Evolutionary conservation across 2,888 invertebrate species (phyloP), one percentile per base, ranked within the genome.

Genomic region (Holacanthella duospinosa): DNA sequence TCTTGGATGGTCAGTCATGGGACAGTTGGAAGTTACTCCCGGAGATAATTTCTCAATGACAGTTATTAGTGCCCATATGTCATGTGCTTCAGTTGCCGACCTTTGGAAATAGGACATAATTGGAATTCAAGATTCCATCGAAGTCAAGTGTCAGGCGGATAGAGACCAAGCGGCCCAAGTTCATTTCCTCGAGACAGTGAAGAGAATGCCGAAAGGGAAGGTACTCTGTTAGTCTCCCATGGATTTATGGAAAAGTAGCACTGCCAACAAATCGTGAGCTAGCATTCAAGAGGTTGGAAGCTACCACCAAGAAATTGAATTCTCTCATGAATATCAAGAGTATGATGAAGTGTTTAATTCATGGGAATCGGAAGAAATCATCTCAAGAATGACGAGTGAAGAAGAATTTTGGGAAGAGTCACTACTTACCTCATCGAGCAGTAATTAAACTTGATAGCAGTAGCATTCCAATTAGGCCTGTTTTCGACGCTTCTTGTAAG

Each of bases 351-450:
- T 67, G 12, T 60, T 67, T 19, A 36, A 58, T 3, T 43, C 29
- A 6, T 65, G 67, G 67, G 55, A 63, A 25, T 1, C 12, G 6
- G 62, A 71, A 56, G 71, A 70, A 1, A 68, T 75, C 0, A 74
- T 75, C 2, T 73, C 74, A 36, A 56, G 54, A 26, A 73, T 74
- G 1, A 64, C 70, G 0, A 29, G 36, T 29, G 1, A 21, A 2
- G 63, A 59, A 24, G 16, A 19, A n/a, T n/a, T n/a, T n/a, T 2
- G 26, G 26, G 1, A 21, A 24, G 1, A 1, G 28, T 1, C 63
- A 64, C 26, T 60, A 60, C 25, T 19, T 60, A 6, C 60, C 60
- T 3, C 60, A 60, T 28, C 26, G 55, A 26, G 48, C 60, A 6
- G 60, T 60, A 2, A 26, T 60, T n/a, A 60, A 60, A 21, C 25